Evolutionary conservation across 92 coral and sea anemone genomes (phyloP), one percentile per base, ranked within the genome.

Genomic region (Epizoanthus scotinus): DNA sequence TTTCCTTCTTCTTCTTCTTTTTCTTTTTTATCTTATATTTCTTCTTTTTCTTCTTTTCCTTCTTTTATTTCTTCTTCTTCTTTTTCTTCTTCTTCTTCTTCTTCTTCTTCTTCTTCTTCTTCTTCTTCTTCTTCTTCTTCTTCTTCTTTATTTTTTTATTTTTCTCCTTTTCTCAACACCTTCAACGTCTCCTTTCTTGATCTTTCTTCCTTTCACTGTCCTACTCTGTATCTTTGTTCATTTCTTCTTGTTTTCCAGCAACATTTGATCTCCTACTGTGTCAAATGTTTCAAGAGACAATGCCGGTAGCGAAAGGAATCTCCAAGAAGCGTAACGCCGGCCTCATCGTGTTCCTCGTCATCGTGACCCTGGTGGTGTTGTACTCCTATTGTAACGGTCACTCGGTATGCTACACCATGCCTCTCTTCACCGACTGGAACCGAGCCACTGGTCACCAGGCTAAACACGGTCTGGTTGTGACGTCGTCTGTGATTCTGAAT

Each of bases 351-450:
- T 87, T 87, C 84, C 91, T 92, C 5, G 55, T 88, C 20, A 81
- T 92, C 22, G 89, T 92, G 68, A 87, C 94, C 5, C 56, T 90
- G 10, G 90, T 91, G 17, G 97, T 92, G 14, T 60, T 92, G 29
- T 92, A 92, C 66, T 92, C 97, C 2, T 90, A 92, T 77, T 92
- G 97, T 81, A 89, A 91, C 10, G 97, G 97, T 28, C 83, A 64
- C 27, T 78, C 89, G 6, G 80, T 92, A 2, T 92, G 97, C 89
- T 92, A 87, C 81, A 84, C 97, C 8, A 90, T 92, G 77, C 97
- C 97, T 38, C 77, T 92, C 86, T 79, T 92, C 71, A 90, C 87
- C 85, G 89, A 89, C 81, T 44, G 86, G 73, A 83, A 82, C 21
- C 87, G 82, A 61, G 89, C 83, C 73, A 25, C 86, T 47, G 58